Base-by-base conservation (phyloP, 1,140 invertebrate species). In the Monochamus saltuarius region DNA sequence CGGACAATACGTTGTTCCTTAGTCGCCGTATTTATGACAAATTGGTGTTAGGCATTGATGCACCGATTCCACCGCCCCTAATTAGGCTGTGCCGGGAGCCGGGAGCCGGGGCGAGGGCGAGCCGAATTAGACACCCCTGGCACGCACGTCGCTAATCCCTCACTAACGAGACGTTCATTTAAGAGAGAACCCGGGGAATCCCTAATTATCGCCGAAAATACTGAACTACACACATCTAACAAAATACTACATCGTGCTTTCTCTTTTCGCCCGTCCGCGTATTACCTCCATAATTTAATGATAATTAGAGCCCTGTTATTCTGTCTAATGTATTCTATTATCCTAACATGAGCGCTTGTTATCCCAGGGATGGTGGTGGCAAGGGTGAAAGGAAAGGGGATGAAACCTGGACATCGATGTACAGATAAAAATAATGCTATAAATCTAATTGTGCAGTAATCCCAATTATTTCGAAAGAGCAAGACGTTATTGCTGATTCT, bases 161-260 rank as follows among this genome's bases (percentile, higher is more conserved):
- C 59, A 67, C 65, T 67, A 67, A 67, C 65, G 65, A 67, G 65
- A 67, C 62, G 65, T 67, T 67, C 62, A 67, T 67, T 67, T 67
- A 62, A 45, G 52, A 61, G 54, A 57, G 62, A 64, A 55, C 59
- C 55, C 35, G 46, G 65, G 62, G 58, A 61, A 64, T 59, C 62
- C 62, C 62, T 64, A 64, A 64, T 64, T 64, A 64, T 64, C 52
- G 51, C 54, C 57, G 56, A 59, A 60, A 60, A 64, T 64, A 64
- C 62, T 59, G 45, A 62, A 62, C 60, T 62, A 63, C 61, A 63
- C 56, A 59, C 51, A 62, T 54, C 39, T 51, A 16, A 37, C 11
- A 45, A 40, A 53, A 53, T 53, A 53, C 51, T 36, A 9, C 49
- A 19, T 39, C 51, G 40, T 46, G 43, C 19, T 34, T 17, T 56